Percentiles rank a stretch among this genome's conserved stretches.
These are phyloP conservation scores for Callorhinus ursinus DNA, from an alignment of 2,113 vertebrate genomes.

Conservation along the genomic window DNA sequence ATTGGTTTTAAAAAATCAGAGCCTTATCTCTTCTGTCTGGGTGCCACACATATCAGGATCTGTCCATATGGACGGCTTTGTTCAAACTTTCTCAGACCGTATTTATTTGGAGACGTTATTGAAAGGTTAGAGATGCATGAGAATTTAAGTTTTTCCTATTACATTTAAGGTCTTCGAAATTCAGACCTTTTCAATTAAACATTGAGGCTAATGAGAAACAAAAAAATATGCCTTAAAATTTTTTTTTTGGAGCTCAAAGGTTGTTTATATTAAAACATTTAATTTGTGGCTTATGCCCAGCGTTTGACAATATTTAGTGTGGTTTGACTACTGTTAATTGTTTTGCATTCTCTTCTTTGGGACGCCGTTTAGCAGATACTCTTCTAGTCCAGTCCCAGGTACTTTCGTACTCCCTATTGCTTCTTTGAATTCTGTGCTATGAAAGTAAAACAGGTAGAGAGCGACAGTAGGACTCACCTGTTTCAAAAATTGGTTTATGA, in stretches of 20 bases:
- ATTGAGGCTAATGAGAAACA: not conserved
- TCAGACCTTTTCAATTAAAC: not conserved
- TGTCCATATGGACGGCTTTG: not conserved
- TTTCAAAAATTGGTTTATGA: slow-evolving; percentile 57
- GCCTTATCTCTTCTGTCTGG: not conserved
- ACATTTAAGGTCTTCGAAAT: not conserved
- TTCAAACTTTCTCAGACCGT: not conserved
- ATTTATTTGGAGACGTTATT: not conserved
- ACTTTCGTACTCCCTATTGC: not conserved
- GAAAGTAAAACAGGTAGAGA: slow-evolving; percentile 21
- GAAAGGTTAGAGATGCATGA: not conserved
- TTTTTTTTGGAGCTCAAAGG: not conserved
- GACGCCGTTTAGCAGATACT: not conserved
- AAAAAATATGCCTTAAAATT: not conserved
- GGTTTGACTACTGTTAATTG: not conserved
- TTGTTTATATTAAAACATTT: slow-evolving; percentile 8
- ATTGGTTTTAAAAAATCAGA: not conserved
- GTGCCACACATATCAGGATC: not conserved
- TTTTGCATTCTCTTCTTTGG: not conserved
- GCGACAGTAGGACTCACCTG: not conserved
- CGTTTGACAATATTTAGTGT: not conserved
- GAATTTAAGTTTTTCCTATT: not conserved
- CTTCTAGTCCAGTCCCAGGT: not conserved
- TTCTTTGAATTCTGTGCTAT: slow-evolving; percentile 11
- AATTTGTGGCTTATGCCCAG: not conserved